phyloP scores from a whole-genome alignment of 2,888 invertebrate species.

The Caenorhabditis sp. region DNA sequence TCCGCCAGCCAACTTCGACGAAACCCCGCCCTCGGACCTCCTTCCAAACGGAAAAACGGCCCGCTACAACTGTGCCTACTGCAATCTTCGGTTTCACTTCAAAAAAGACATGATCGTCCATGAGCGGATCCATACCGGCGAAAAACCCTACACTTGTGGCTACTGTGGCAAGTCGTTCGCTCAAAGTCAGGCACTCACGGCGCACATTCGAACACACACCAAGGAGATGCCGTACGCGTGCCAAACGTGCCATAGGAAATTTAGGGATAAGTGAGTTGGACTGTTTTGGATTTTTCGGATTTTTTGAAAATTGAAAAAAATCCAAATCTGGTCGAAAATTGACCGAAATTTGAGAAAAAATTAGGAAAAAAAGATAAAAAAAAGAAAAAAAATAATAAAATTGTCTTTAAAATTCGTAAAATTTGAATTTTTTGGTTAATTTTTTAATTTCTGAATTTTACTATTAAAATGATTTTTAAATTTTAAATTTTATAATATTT shows the following conservation, averaged over 20 bases:
- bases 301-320: too few species aligned
- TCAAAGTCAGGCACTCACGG: constrained; percentile 71
- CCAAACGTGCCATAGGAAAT: constrained; percentile 59
- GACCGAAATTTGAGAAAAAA: too few species aligned
- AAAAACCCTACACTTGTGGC: constrained; percentile 76
- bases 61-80: constrained; percentile 71
- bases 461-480: too few species aligned
- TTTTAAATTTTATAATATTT: too few species aligned
- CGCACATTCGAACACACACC: constrained; percentile 72
- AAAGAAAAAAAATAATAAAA: too few species aligned
- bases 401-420: too few species aligned
- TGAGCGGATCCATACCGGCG: constrained; percentile 76
- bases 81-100: constrained; percentile 72
- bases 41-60: constrained; percentile 48
- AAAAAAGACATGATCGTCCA: constrained; percentile 73
- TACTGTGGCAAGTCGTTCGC: constrained; percentile 75
- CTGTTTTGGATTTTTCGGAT: too few species aligned
- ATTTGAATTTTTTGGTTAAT: too few species aligned
- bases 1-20: too few species aligned
- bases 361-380: too few species aligned
- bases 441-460: too few species aligned
- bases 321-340: too few species aligned
- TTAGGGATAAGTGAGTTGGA: constrained; percentile 75
- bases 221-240: constrained; percentile 74
- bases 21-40: constrained; percentile 12